A percentile compares a stretch with the other conserved stretches of the same genome.
These are phyloP conservation scores for Ifrita kowaldi DNA, from an alignment of 2,113 vertebrate species.

Conservation along the genomic window DNA sequence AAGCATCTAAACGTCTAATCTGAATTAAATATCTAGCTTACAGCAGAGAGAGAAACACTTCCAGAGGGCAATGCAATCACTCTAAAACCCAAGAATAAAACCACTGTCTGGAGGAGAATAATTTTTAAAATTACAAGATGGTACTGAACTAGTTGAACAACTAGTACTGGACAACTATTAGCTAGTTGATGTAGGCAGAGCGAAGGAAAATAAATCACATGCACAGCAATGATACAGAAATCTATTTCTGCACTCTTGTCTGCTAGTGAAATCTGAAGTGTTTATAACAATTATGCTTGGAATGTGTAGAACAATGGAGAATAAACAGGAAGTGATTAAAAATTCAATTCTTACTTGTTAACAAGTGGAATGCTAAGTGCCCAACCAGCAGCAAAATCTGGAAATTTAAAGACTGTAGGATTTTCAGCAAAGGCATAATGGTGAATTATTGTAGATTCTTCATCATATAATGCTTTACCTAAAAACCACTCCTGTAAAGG, in stretches of 20 bases:
- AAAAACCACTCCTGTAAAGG: conserved; percentile 91
- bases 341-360: conserved; percentile 80
- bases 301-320: background rate
- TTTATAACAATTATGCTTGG: background rate
- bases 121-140: background rate
- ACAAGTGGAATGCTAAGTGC: conserved; percentile 88
- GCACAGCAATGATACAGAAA: background rate
- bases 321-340: background rate
- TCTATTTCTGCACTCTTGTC: background rate
- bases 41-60: background rate
- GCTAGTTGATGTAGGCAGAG: background rate
- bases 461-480: conserved; percentile 89
- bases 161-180: background rate
- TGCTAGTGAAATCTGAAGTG: background rate
- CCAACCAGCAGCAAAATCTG: conserved; percentile 94
- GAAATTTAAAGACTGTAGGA: conserved; percentile 89
- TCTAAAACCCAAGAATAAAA: background rate
- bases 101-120: background rate
- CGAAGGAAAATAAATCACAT: background rate
- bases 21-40: background rate
- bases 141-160: background rate
- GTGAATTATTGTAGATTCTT: conserved; percentile 96
- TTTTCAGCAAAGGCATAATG: conserved; percentile 98
- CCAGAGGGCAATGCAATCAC: background rate
- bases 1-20: background rate